phyloP scores from a whole-genome alignment of 2,797 vertebrate genomes.

The Semotilus atromaculatus region DNA sequence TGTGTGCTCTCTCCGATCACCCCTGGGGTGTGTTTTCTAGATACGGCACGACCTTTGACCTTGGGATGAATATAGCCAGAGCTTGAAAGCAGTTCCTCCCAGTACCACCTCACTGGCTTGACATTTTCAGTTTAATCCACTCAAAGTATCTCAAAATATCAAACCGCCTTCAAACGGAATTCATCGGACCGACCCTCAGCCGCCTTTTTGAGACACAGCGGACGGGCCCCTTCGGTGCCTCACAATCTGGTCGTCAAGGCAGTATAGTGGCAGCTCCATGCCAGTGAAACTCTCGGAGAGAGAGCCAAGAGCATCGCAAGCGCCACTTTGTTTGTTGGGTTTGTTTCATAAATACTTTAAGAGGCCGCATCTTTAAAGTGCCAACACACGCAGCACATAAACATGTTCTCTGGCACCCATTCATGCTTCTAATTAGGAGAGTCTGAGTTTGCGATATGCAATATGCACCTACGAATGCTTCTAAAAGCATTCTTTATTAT shows the following conservation, averaged over 20 bases:
- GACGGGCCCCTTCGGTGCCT: slow-evolving; percentile 26
- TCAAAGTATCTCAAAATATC: slow-evolving; percentile 66
- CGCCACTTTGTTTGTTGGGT: slow-evolving; percentile 73
- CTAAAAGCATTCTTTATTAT: slow-evolving; percentile 81
- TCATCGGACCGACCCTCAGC: slow-evolving; percentile 63
- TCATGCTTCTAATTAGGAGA: slow-evolving; percentile 80
- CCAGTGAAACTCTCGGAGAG: slow-evolving; percentile 35
- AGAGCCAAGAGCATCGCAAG: slow-evolving; percentile 72
- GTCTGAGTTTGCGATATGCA: slow-evolving; percentile 73
- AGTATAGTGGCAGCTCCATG: slow-evolving; percentile 31
- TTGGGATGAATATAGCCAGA: slow-evolving; percentile 8
- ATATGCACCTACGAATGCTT: slow-evolving; percentile 77
- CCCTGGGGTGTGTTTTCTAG: slow-evolving; percentile 30
- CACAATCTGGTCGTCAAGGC: slow-evolving; percentile 31
- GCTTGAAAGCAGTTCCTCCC: slow-evolving; percentile 52
- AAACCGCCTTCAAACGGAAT: slow-evolving; percentile 69
- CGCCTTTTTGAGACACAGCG: slow-evolving; percentile 65
- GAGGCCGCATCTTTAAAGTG: slow-evolving; percentile 78
- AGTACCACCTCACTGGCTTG: slow-evolving; percentile 57
- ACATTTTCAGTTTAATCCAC: slow-evolving; percentile 65
- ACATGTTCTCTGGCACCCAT: slow-evolving; percentile 81
- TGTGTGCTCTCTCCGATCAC: slow-evolving; percentile 33
- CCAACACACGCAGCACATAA: slow-evolving; percentile 70
- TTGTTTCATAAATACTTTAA: slow-evolving; percentile 84
- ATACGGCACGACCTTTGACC: slow-evolving; percentile 58